Conservation (phyloP, 2,113 vertebrate genomes). For the Nematolebias whitei region DNA sequence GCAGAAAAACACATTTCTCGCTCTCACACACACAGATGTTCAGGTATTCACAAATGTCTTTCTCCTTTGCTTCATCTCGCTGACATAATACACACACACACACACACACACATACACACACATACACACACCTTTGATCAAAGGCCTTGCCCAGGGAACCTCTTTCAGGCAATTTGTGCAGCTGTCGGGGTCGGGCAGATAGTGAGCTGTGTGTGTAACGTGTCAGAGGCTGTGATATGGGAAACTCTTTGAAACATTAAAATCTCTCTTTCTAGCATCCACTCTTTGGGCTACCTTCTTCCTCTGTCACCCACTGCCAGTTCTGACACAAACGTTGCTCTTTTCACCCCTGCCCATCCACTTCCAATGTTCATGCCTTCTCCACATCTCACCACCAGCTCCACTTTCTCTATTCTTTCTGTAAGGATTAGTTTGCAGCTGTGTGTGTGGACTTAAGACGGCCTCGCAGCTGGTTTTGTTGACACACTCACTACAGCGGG, state of each 20-base stretch:
- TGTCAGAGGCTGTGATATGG: constrained; percentile 76
- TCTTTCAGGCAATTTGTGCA: constrained; percentile 80
- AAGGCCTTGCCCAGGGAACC: constrained; percentile 73
- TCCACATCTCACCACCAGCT: constrained; percentile 21
- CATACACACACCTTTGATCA: constrained; percentile 62
- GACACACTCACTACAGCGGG: constrained; percentile 68
- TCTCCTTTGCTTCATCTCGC: constrained; percentile 21
- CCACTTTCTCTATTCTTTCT: constrained; percentile 43
- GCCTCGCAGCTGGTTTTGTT: constrained; percentile 73
- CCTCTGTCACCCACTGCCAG: constrained; percentile 49
- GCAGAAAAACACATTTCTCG: constrained; percentile 27
- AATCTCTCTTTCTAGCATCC: constrained; percentile 54
- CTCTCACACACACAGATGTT: constrained; percentile 22
- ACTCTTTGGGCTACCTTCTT: constrained; percentile 12
- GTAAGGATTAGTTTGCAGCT: constrained; percentile 65
- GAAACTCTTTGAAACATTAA: constrained; percentile 79
- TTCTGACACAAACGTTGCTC: constrained; percentile 39
- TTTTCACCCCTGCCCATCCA: constrained; percentile 54
- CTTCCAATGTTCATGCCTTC: constrained; percentile 25
- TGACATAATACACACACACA: constrained; percentile 33
- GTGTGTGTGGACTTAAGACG: constrained; percentile 65
- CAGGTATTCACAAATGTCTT: constrained; percentile 39
- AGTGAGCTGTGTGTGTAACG: constrained; percentile 72
- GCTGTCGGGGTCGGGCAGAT: constrained; percentile 74
- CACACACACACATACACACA: constrained; percentile 46